Evolutionary conservation across 1,140 invertebrate genomes (phyloP), one percentile per base, ranked within the genome.

Genomic region (Hylaeus volcanicus): DNA sequence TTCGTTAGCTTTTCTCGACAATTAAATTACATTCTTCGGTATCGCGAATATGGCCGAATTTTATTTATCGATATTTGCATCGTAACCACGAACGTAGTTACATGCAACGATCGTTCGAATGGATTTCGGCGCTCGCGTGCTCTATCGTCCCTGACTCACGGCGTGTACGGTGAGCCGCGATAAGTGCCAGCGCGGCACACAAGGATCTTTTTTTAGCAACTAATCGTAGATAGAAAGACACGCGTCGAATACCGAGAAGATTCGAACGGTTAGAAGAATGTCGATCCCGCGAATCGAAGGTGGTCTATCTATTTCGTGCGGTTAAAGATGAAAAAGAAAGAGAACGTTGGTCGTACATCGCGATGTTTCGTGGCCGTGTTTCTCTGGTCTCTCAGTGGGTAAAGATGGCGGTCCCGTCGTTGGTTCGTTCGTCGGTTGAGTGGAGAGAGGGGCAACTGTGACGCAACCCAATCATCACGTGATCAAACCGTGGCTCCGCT

Each of bases 321-420:
- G 1, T 26, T 61, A 66, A 61, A 39, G 1, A 41, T 26, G 26
- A 55, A 70, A 64, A 5, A 77, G 65, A 74, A 53, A 39, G 3
- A n/a, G 12, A 74, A 82, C 70, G 71, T 76, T 72, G 65, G 14
- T 84, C 74, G 26, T 76, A 74, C 74, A 53, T 84, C 61, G 66
- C 65, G 55, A 75, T 86, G 72, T 75, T 74, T 81, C 76, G 85
- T 85, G 82, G 87, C 74, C 79, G 79, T 82, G 74, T 56, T 74
- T 60, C 61, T 73, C 51, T 88, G 70, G 74, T 82, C 79, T 82
- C 76, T 88, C 78, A 83, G 79, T 83, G 88, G 85, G 82, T 86
- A 92, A 92, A 92, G 90, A 92, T 92, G 91, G 91, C 90, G 91
- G 89, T 63, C 74, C 79, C 81, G 72, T 89, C 87, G 85, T 88